Base-by-base conservation (phyloP, 2,797 vertebrate species). In the Neomorphus geoffroyi region DNA sequence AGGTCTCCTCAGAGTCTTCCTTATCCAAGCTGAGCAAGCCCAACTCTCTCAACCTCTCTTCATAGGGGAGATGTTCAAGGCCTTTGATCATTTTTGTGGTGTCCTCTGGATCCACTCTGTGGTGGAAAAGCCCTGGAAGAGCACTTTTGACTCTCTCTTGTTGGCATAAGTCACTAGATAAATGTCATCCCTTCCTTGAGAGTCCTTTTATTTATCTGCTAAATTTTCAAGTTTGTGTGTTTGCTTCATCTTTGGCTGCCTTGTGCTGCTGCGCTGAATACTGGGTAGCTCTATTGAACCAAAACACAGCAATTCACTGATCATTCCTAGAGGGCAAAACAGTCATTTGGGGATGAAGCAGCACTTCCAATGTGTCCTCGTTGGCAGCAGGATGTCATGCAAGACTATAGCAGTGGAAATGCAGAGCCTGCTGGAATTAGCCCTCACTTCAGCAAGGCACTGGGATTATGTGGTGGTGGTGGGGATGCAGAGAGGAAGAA, bases 351-450 rank as follows among this genome's bases (percentile, higher is more conserved):
- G 53, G 54, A 27, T 2, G 6, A 6, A 26, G n/a, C n/a, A 9
- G 37, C 60, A 1, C 33, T 48, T 66, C 58, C 86, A 9, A 0
- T 6, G 11, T 21, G 28, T 53, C 70, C 56, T 75, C 3, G 0
- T 2, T 10, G 43, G 24, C 22, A 19, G 3, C 7, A 15, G 72
- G 74, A 21, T 21, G 22, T 32, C 71, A 21, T 6, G 8, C 43
- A 16, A 1, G 0, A 6, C n/a, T 10, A 4, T 6, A 48, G 30
- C 0, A 1, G 46, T 0, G 5, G 43, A 7, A 61, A 7, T 39
- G 32, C 81, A 78, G 65, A 69, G 21, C 65, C 39, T 37, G 54
- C 62, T 73, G 58, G 41, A 58, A 60, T 67, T 39, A 90, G 30
- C 50, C 18, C 58, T 78, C 54, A 11, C 30, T 84, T 66, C n/a